phyloP scores from a whole-genome alignment of 2,797 vertebrate species.

The Loriculus beryllinus region DNA sequence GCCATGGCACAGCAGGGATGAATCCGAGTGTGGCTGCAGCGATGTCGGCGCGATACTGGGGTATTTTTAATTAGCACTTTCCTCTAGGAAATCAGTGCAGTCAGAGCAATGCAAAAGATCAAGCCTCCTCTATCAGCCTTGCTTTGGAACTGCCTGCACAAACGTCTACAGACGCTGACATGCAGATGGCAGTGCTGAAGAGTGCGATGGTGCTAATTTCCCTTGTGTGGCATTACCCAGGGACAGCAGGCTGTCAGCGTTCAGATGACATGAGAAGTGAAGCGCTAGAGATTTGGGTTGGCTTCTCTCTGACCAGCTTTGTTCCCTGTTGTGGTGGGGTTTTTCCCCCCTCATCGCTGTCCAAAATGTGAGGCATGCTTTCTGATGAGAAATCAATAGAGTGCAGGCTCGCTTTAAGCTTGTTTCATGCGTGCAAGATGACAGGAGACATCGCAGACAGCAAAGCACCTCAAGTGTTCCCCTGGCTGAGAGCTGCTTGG shows the following conservation, averaged over 20 bases:
- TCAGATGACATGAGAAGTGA: neutral
- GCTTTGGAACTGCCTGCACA: neutral
- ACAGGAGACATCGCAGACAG: neutral
- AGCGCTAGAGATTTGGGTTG: neutral
- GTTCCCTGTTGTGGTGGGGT: neutral
- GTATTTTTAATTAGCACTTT: conserved; percentile 28
- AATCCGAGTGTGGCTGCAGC: neutral
- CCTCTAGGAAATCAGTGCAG: conserved; percentile 14
- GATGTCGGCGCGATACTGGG: neutral
- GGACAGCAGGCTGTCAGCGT: conserved; percentile 59
- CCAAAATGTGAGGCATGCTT: neutral
- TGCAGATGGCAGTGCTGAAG: conserved; percentile 63
- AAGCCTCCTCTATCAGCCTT: conserved; percentile 12
- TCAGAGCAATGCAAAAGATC: neutral
- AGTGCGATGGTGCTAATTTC: conserved; percentile 61
- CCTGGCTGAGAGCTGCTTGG: neutral
- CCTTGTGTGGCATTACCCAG: conserved; percentile 48
- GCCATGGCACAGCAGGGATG: neutral
- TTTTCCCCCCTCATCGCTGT: neutral
- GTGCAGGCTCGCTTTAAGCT: neutral
- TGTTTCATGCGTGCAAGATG: neutral
- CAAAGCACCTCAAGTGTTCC: neutral
- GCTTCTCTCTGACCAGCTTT: neutral
- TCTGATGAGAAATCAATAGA: neutral
- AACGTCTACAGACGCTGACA: neutral